A percentile compares a stretch with the other conserved stretches of the same genome.
phyloP scores from a whole-genome alignment of 64 coral and sea anemone species.

The Acropora yongei region DNA sequence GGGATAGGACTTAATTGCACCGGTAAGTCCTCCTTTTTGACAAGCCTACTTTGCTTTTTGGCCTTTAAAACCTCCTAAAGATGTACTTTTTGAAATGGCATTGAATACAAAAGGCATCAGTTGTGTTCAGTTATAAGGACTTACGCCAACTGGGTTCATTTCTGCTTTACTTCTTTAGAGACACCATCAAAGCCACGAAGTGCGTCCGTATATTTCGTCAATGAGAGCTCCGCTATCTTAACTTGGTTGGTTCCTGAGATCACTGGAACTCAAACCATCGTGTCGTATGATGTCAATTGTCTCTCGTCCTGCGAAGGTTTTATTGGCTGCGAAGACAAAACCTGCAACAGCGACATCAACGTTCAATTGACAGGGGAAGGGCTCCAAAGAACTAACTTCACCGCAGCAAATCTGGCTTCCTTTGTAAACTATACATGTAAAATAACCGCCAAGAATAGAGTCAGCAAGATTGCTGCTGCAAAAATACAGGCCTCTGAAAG shows the following conservation, averaged over 20 bases:
- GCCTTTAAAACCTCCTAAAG: neutral
- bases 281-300: neutral
- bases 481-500: too few relatives aligned
- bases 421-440: conserved; percentile 1
- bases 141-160: too few relatives aligned
- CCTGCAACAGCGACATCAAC: neutral
- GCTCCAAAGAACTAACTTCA: neutral
- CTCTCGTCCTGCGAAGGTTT: neutral
- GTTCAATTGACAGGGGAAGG: neutral
- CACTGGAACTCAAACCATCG: neutral
- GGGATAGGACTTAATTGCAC: neutral
- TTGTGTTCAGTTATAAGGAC: too few relatives aligned
- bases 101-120: neutral
- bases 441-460: conserved; percentile 1
- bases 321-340: neutral
- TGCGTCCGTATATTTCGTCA: neutral
- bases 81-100: neutral
- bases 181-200: conserved; percentile 5
- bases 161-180: neutral
- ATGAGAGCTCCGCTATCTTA: neutral
- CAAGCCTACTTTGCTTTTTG: neutral
- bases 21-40: neutral
- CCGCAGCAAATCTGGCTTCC: neutral
- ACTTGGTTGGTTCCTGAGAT: neutral
- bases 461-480: neutral